These are phyloP conservation scores for Eupsittula cactorum DNA, from an alignment of 2,113 vertebrate genomes.

Conservation along the genomic window DNA sequence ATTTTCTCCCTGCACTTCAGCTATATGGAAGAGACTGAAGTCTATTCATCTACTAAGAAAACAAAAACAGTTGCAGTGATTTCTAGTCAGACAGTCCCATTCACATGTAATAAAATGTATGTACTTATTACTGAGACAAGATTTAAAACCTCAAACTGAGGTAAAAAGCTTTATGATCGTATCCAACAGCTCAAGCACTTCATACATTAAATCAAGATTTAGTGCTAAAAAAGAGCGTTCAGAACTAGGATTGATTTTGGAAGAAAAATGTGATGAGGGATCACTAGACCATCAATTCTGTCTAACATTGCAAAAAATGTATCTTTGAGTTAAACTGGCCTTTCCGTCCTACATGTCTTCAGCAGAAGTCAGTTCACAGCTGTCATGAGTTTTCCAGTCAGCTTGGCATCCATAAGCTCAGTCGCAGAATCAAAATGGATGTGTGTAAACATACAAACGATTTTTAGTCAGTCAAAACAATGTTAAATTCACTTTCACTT, in stretches of 20 bases:
- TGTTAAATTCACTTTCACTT: not conserved
- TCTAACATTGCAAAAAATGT: not conserved
- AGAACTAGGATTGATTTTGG: not conserved
- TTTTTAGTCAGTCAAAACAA: not conserved
- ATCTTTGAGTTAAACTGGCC: not conserved
- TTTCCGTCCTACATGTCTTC: not conserved
- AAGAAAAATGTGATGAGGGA: constrained; percentile 10
- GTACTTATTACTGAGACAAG: constrained; percentile 44
- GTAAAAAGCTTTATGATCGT: not conserved
- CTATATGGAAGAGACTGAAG: not conserved
- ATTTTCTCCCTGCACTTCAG: not conserved
- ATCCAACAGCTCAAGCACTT: not conserved
- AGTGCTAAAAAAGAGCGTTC: not conserved
- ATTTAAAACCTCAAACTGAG: constrained; percentile 21
- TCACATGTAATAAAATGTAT: constrained; percentile 40
- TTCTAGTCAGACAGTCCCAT: not conserved
- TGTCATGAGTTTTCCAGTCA: not conserved
- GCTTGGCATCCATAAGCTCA: not conserved
- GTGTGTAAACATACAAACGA: not conserved
- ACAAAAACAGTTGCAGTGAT: not conserved
- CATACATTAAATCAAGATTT: constrained; percentile 40
- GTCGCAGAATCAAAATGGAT: accelerated
- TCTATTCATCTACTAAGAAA: not conserved
- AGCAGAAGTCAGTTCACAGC: not conserved
- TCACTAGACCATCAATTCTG: constrained; percentile 50